Percentiles rank a stretch among this genome's conserved stretches.
phyloP scores from a whole-genome alignment of 2,797 vertebrate genomes.

The Miichthys miiuy region DNA sequence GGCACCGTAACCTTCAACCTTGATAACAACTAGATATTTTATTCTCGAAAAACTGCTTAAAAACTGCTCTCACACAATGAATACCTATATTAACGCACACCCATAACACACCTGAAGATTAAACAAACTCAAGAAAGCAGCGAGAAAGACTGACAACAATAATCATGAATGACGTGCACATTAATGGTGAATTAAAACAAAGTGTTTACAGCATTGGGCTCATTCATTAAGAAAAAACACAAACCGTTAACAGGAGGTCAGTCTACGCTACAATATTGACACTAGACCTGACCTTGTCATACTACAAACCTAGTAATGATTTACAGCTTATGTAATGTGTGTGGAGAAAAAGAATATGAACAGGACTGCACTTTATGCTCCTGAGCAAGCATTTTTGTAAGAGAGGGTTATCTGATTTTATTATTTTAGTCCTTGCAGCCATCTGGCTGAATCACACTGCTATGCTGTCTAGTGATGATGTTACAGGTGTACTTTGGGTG shows the following conservation, averaged over 20 bases:
- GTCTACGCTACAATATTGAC: no score
- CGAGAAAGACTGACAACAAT: no score
- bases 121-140: no score
- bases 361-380: slow-evolving; percentile 61
- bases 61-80: no score
- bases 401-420: slow-evolving; percentile 40
- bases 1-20: background rate
- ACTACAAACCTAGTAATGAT: slow-evolving; percentile 21
- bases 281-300: background rate
- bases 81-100: no score
- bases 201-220: no score
- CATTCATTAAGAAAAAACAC: no score
- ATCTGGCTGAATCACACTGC: slow-evolving; percentile 17
- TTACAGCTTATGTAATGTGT: slow-evolving; percentile 47
- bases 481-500: slow-evolving; percentile 19
- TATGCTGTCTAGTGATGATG: slow-evolving; percentile 7
- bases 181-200: no score
- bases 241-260: no score
- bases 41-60: no score
- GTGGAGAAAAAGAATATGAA: slow-evolving; percentile 20
- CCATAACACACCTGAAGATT: no score
- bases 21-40: background rate
- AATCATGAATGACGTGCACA: no score
- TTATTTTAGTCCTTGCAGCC: background rate
- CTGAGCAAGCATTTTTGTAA: slow-evolving; percentile 54